Evolutionary conservation across 2,888 invertebrate species (phyloP).

Genomic region (Perithous albicinctus): DNA sequence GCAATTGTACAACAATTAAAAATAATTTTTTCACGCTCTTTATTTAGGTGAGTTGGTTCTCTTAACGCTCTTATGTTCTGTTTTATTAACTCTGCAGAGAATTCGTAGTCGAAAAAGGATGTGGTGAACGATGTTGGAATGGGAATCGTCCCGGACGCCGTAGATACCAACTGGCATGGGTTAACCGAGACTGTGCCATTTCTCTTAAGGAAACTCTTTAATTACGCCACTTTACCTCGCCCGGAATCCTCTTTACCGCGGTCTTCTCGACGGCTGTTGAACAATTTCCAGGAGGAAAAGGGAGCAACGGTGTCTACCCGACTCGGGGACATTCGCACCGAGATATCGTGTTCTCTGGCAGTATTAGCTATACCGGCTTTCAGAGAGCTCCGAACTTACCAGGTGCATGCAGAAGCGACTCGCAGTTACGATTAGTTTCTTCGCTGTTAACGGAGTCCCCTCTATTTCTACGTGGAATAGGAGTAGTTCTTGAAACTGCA

Average conservation of each 20-base stretch:
- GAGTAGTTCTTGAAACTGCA: neutral
- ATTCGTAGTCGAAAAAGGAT: neutral
- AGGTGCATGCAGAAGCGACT: conserved; percentile 29
- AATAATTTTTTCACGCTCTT: too few species aligned
- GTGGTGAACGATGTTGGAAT: neutral
- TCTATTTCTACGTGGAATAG: neutral
- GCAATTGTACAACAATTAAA: too few species aligned
- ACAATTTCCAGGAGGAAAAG: conserved; percentile 55
- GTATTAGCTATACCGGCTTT: conserved; percentile 12
- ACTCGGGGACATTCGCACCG: conserved; percentile 6
- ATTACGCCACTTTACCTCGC: conserved; percentile 66
- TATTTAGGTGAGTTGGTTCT: too few species aligned
- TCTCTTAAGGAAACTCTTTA: conserved; percentile 64
- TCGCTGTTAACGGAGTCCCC: conserved; percentile 1
- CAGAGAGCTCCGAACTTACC: conserved; percentile 6
- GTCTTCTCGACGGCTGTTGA: conserved; percentile 40
- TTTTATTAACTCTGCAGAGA: conserved; percentile 46
- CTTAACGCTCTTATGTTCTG: conserved; percentile 9
- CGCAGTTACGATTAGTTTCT: conserved; percentile 44
- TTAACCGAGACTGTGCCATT: conserved; percentile 57
- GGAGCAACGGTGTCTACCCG: conserved; percentile 20
- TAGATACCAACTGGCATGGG: conserved; percentile 60
- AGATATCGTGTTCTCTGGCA: conserved; percentile 9
- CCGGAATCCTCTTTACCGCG: conserved; percentile 62
- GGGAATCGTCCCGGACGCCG: conserved; percentile 43